phyloP scores from a whole-genome alignment of 2,113 vertebrate genomes.

The Centropus bengalensis region DNA sequence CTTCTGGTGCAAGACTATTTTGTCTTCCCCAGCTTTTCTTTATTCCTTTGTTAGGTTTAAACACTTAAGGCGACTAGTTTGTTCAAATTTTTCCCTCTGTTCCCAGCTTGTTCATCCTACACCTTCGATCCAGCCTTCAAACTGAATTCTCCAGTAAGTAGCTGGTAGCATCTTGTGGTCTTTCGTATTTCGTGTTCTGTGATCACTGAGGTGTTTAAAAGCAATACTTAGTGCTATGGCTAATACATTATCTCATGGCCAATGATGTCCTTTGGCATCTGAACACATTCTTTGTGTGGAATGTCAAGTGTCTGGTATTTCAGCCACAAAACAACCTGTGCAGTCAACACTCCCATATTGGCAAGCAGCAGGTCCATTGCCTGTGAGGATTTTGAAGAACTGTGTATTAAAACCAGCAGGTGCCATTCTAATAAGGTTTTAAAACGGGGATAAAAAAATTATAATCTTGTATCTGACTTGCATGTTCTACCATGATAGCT shows the following conservation, averaged over 20 bases:
- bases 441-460: not conserved
- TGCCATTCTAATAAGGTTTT: not conserved
- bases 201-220: not conserved
- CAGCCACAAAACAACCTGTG: not conserved
- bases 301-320: not conserved
- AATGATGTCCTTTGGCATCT: not conserved
- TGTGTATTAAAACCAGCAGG: fast-evolving
- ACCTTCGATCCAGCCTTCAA: not conserved
- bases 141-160: not conserved
- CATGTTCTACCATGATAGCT: not conserved
- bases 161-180: not conserved
- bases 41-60: not conserved
- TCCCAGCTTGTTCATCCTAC: not conserved
- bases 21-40: not conserved
- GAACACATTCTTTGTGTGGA: not conserved
- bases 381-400: not conserved
- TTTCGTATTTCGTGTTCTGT: not conserved
- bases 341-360: fast-evolving
- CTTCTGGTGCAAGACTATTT: not conserved
- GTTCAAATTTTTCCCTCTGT: not conserved
- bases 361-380: not conserved
- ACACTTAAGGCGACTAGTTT: not conserved
- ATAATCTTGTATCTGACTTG: not conserved
- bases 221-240: not conserved
- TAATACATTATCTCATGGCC: not conserved